Conservation (phyloP, 2,797 vertebrate species). For the Pseudotriccus pelzelni region DNA sequence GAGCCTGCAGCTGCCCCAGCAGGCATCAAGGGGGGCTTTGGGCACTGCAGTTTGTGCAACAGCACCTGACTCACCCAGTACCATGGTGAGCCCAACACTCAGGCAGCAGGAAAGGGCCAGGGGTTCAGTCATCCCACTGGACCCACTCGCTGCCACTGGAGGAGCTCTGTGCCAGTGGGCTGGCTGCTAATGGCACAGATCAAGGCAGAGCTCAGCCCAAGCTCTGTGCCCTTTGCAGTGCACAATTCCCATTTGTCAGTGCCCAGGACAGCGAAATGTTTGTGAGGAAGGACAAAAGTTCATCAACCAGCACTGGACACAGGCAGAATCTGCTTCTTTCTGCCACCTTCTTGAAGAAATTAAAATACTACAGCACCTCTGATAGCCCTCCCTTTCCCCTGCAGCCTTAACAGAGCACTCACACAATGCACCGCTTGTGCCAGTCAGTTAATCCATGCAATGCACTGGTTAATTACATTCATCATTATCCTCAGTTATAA, state of each 20-base stretch:
- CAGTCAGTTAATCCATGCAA: neutral
- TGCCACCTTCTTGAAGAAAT: neutral
- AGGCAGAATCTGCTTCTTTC: neutral
- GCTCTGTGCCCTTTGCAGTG: neutral
- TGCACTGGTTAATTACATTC: neutral
- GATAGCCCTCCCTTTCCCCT: neutral
- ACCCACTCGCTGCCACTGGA: neutral
- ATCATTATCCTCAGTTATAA: neutral
- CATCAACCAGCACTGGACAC: neutral
- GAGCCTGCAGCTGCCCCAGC: neutral
- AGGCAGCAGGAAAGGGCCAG: neutral
- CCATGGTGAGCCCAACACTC: neutral
- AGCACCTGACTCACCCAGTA: neutral
- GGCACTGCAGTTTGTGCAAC: neutral
- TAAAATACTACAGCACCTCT: neutral
- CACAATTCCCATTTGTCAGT: neutral
- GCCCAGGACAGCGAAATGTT: neutral
- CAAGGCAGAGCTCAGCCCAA: neutral
- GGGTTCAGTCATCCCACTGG: neutral
- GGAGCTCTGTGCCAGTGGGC: rapidly evolving
- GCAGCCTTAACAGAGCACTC: neutral
- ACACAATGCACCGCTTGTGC: neutral
- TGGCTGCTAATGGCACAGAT: neutral
- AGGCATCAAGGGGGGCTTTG: neutral
- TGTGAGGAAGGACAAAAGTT: neutral